Percentiles rank a stretch among this genome's conserved stretches.
These are phyloP conservation scores for Xiphophorus couchianus DNA, from an alignment of 2,113 vertebrate species.

Conservation along the genomic window DNA sequence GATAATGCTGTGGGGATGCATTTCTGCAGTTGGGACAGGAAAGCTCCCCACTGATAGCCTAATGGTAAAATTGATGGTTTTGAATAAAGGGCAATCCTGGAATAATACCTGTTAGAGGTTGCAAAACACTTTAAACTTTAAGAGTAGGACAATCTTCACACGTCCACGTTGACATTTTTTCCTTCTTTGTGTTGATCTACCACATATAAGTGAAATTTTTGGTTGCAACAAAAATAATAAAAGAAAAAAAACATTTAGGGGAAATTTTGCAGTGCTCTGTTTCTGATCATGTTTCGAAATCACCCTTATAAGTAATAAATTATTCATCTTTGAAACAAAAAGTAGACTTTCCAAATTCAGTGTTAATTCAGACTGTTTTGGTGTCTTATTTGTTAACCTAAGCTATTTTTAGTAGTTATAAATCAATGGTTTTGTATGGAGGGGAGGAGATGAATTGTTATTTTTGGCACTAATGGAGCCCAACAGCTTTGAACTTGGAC, in stretches of 20 bases:
- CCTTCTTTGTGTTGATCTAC: neutral
- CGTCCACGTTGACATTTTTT: neutral
- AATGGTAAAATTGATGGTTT: neutral
- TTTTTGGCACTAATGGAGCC: too few relatives aligned
- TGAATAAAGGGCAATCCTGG: neutral
- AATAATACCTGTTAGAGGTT: neutral
- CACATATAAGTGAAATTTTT: too few relatives aligned
- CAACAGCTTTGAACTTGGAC: neutral
- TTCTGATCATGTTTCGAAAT: neutral
- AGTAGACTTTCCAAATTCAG: too few relatives aligned
- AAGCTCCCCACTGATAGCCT: neutral
- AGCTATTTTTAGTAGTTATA: neutral
- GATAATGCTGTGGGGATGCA: neutral
- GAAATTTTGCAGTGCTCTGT: neutral
- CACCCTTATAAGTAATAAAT: neutral
- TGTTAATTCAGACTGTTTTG: too few relatives aligned
- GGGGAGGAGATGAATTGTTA: too few relatives aligned
- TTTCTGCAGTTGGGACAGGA: neutral
- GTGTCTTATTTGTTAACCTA: neutral
- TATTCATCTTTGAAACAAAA: too few relatives aligned
- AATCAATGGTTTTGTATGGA: too few relatives aligned
- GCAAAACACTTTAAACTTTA: neutral
- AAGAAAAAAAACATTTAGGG: neutral
- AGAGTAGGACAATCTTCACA: neutral
- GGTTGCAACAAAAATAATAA: too few relatives aligned